A percentile compares a stretch with the other conserved stretches of the same genome.
These are phyloP conservation scores for Sciurus niger DNA, from an alignment of 2,113 vertebrate genomes.

Conservation along the genomic window DNA sequence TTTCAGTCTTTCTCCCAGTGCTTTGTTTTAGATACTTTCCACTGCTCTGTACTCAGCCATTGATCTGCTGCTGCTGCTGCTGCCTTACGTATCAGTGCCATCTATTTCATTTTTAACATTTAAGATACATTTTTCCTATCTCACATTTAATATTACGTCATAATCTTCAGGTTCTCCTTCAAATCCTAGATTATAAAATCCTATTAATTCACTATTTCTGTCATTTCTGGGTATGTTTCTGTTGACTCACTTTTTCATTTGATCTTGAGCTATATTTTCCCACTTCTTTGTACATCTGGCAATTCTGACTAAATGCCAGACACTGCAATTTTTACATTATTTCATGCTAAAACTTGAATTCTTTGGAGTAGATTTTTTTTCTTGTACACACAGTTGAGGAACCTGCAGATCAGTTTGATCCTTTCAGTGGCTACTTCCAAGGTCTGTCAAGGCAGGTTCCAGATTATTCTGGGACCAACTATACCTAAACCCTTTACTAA, in stretches of 20 bases:
- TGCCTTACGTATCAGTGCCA: neutral
- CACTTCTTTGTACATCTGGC: neutral
- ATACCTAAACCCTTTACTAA: neutral
- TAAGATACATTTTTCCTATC: neutral
- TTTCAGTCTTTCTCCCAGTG: neutral
- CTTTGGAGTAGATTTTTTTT: neutral
- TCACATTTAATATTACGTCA: neutral
- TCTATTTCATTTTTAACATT: neutral
- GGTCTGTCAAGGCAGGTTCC: too few species aligned
- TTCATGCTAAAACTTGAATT: neutral
- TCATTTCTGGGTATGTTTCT: neutral
- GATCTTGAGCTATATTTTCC: neutral
- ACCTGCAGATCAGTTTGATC: neutral
- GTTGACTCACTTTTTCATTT: neutral
- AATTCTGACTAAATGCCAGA: neutral
- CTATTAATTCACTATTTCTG: neutral
- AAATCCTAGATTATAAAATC: neutral
- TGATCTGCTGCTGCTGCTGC: neutral
- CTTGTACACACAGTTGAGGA: neutral
- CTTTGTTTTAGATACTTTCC: neutral
- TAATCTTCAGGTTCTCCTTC: neutral
- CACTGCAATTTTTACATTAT: neutral
- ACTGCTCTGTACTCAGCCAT: neutral
- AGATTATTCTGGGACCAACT: neutral
- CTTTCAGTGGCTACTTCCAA: neutral